phyloP scores from a whole-genome alignment of 2,888 invertebrate genomes.

The Heliconius ethilla region DNA sequence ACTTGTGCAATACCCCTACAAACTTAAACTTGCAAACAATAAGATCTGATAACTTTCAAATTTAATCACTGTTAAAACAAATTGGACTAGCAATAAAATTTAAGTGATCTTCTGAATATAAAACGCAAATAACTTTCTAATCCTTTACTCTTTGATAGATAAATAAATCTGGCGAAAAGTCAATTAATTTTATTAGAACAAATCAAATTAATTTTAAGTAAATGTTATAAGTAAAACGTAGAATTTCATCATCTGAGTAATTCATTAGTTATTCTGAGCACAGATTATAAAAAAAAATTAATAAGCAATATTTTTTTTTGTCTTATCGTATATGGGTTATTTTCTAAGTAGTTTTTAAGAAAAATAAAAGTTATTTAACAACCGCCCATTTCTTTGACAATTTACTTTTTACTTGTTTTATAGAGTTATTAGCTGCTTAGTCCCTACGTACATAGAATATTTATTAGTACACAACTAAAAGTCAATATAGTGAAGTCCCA shows the following conservation, averaged over 20 bases:
- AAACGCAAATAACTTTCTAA: background rate
- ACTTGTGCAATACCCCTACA: too few species aligned
- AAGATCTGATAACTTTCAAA: background rate
- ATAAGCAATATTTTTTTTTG: too few species aligned
- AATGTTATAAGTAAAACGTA: background rate
- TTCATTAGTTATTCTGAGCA: too few species aligned
- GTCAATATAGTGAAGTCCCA: conserved; percentile 1
- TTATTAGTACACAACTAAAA: background rate
- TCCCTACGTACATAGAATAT: background rate
- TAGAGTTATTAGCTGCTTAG: background rate
- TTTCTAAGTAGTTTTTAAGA: background rate
- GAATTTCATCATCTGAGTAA: background rate
- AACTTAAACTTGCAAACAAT: background rate
- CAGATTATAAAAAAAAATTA: too few species aligned
- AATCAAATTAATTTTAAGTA: background rate
- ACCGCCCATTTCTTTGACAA: background rate
- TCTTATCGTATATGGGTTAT: too few species aligned
- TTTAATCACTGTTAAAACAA: background rate
- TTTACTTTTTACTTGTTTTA: background rate
- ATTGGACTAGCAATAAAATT: background rate
- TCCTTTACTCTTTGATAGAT: background rate
- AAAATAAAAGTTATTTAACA: background rate
- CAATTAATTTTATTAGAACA: background rate
- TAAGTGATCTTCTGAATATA: background rate
- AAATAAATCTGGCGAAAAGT: background rate